phyloP scores from a whole-genome alignment of 2,113 vertebrate species.

The Vanacampus margaritifer region DNA sequence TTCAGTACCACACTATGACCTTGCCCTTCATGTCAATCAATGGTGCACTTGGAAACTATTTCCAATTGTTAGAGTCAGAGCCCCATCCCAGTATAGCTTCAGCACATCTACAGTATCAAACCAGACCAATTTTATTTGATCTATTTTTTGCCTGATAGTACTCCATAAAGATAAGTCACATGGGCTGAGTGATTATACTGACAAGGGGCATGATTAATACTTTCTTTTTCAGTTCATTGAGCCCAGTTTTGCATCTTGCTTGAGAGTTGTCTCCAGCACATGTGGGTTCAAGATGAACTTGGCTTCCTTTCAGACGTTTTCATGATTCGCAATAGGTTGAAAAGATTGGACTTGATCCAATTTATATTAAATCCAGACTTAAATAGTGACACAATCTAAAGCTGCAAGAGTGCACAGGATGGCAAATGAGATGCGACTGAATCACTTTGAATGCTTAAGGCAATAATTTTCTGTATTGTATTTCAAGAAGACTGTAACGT shows the following conservation, averaged over 20 bases:
- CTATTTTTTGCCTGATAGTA: background rate
- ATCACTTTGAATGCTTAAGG: conserved; percentile 1
- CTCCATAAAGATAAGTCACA: background rate
- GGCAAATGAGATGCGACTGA: background rate
- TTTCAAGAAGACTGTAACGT: conserved; percentile 13
- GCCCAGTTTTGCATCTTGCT: background rate
- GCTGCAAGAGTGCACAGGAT: background rate
- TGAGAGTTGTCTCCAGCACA: background rate
- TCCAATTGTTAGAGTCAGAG: background rate
- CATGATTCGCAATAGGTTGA: background rate
- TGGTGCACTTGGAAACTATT: background rate
- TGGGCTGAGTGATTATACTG: background rate
- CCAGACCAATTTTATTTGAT: background rate
- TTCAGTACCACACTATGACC: too few species aligned
- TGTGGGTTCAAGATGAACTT: conserved; percentile 12
- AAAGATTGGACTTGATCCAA: conserved; percentile 4
- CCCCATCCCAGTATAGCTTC: background rate
- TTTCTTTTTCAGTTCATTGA: background rate
- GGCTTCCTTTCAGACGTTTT: background rate
- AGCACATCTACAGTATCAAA: background rate
- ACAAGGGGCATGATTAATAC: background rate
- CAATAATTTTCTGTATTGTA: background rate
- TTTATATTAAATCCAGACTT: conserved; percentile 5
- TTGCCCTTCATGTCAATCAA: background rate
- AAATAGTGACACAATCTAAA: background rate